Conservation (phyloP, 1,140 invertebrate genomes). For the Stegodyphus dumicola region DNA sequence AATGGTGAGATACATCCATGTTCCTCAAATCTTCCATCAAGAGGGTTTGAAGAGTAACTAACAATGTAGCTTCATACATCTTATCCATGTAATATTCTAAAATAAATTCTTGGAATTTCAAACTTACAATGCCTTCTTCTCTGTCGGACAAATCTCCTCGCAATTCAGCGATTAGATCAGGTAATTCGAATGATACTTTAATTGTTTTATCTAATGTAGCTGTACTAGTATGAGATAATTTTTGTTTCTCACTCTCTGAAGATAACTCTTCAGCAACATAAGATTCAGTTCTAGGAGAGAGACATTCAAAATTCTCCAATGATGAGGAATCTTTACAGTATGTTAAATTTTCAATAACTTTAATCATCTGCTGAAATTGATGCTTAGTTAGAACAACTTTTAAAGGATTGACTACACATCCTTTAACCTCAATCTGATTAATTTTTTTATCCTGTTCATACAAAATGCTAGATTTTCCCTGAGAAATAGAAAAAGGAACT, state of each 20-base stretch:
- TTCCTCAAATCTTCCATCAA: slow-evolving; percentile 84
- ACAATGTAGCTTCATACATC: slow-evolving; percentile 76
- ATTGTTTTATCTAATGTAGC: slow-evolving; percentile 59
- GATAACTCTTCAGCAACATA: slow-evolving; percentile 2
- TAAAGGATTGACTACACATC: slow-evolving; percentile 83
- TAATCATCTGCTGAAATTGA: slow-evolving; percentile 89
- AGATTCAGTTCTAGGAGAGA: background rate
- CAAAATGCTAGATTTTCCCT: slow-evolving; percentile 1
- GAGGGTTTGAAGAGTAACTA: slow-evolving; percentile 81
- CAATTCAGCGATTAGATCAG: slow-evolving; percentile 68
- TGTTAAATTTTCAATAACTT: slow-evolving; percentile 72
- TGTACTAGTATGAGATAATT: background rate
- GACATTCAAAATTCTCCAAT: background rate
- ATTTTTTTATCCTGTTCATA: background rate
- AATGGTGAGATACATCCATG: slow-evolving; percentile 24
- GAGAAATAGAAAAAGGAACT: background rate
- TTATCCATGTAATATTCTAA: slow-evolving; percentile 79
- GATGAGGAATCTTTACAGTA: slow-evolving; percentile 22
- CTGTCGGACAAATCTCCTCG: slow-evolving; percentile 67
- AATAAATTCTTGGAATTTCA: slow-evolving; percentile 84
- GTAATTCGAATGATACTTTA: slow-evolving; percentile 64
- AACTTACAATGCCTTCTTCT: slow-evolving; percentile 74
- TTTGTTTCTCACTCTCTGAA: background rate
- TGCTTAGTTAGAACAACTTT: slow-evolving; percentile 85
- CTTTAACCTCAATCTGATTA: slow-evolving; percentile 74